phyloP scores from a whole-genome alignment of 2,888 invertebrate species.

The Agriotes lineatus region DNA sequence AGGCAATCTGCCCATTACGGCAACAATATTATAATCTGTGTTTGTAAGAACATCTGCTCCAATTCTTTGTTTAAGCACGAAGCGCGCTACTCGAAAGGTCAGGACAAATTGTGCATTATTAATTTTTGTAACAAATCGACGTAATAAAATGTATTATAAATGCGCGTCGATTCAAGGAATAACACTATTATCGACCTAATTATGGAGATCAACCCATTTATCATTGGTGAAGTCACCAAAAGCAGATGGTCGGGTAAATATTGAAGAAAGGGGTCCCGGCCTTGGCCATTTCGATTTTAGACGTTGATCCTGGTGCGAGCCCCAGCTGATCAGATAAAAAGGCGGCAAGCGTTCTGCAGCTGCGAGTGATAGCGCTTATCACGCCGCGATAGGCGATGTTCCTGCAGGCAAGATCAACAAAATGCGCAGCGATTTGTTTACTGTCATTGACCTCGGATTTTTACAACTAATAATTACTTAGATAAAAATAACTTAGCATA shows the following conservation, averaged over 20 bases:
- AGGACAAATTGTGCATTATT: slow-evolving; percentile 18
- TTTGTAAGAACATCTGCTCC: slow-evolving; percentile 36
- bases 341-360: slow-evolving; percentile 50
- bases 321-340: slow-evolving; percentile 37
- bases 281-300: neutral
- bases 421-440: slow-evolving; percentile 40
- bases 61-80: slow-evolving; percentile 31
- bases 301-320: slow-evolving; percentile 1
- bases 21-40: slow-evolving; percentile 24
- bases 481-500: slow-evolving; percentile 36
- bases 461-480: slow-evolving; percentile 36
- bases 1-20: slow-evolving; percentile 23
- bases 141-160: neutral
- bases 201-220: too few species aligned
- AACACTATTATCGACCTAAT: neutral
- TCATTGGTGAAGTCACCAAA: neutral
- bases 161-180: neutral
- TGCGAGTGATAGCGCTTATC: slow-evolving; percentile 45
- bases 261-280: neutral
- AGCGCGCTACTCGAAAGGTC: slow-evolving; percentile 38
- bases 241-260: neutral
- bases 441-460: slow-evolving; percentile 43
- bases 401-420: slow-evolving; percentile 31
- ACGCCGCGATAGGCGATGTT: neutral
- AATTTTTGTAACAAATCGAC: neutral